Evolutionary conservation across 1,140 invertebrate species (phyloP), one percentile per base, ranked within the genome.

Genomic region (Drosophila simulans): DNA sequence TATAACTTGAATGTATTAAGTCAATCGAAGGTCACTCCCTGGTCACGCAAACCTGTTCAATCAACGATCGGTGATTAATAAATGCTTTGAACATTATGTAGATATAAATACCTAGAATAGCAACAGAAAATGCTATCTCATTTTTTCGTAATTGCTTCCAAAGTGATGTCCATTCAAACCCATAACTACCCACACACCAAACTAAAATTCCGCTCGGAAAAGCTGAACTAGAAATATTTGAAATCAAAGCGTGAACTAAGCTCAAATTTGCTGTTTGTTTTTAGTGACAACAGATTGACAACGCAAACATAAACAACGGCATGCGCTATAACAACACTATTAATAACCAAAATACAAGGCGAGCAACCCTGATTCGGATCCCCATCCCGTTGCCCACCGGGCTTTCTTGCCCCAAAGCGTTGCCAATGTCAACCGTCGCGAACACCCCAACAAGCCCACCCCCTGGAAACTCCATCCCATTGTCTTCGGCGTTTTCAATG

Each of bases 201-300:
- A 7, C 46, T 34, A 35, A 22, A 35, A 22, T 45, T 45, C 17
- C 20, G 45, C 39, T 27, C 1, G 12, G n/a, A 31, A 22, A 13
- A 27, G 13, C 20, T 4, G 17, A 46, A 46, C 54, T 12, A 20
- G 12, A 17, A 4, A 17, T 35, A 65, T 37, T 49, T 42, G 27
- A 54, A 79, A 63, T 42, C 56, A 78, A 83, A 46, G 71, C 65
- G 49, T 43, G 40, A 66, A 81, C 35, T 82, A 74, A 59, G 48
- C 34, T 54, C 64, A 72, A 66, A 71, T 75, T 63, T 45, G 42
- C 58, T 85, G 83, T 88, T 88, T 89, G 83, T 83, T 83, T 86
- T 86, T 83, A 83, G 79, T 86, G 83, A 86, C 83, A 86, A 83
- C 77, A 64, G 66, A 86, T 83, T 86, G 83, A 86, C 83, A 86